Evolutionary conservation across 1,140 invertebrate genomes (phyloP).

Genomic region (Paraescarpia echinospica): DNA sequence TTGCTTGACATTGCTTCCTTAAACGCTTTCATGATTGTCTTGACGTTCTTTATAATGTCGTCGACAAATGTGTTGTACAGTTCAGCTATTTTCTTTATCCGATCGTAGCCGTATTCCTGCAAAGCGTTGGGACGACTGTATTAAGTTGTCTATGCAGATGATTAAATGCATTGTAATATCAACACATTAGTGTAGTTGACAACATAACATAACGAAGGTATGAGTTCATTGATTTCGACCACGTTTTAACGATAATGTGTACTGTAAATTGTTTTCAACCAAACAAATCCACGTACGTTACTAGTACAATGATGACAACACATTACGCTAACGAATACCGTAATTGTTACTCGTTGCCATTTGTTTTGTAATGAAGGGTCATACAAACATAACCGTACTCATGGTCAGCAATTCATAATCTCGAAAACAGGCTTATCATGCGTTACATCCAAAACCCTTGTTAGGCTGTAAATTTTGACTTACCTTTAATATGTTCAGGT

Average conservation of each 20-base stretch:
- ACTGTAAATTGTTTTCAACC: not conserved
- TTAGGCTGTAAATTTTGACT: not conserved
- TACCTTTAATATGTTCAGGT: slow-evolving; percentile 11
- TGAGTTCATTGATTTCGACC: not conserved
- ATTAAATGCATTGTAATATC: not conserved
- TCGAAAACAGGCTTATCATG: no score
- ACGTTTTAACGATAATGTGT: not conserved
- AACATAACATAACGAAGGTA: not conserved
- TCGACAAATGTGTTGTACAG: not conserved
- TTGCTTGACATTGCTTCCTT: not conserved
- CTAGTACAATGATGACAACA: not conserved
- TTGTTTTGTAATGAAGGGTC: not conserved
- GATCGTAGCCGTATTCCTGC: not conserved
- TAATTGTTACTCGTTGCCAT: not conserved
- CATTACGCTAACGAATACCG: not conserved
- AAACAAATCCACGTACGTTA: not conserved
- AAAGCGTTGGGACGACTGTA: not conserved
- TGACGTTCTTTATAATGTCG: not conserved
- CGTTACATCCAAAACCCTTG: not conserved
- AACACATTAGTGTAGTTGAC: not conserved
- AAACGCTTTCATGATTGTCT: not conserved
- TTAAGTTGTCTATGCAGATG: not conserved
- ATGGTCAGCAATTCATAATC: no score
- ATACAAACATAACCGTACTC: not conserved
- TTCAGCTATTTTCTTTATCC: not conserved